Conservation (phyloP, 2,113 vertebrate species). For the Emberiza fucata region DNA sequence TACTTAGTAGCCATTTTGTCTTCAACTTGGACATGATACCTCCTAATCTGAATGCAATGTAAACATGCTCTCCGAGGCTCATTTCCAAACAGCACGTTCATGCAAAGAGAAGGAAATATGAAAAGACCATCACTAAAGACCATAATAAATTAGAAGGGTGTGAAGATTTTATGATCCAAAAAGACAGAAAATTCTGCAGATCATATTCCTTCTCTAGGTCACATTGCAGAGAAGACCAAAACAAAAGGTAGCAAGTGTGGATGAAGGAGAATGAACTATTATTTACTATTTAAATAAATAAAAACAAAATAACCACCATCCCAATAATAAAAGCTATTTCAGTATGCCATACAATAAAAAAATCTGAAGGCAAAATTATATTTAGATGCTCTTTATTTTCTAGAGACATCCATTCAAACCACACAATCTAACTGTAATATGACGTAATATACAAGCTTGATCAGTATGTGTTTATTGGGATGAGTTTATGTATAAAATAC, state of each 20-base stretch:
- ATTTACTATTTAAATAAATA: background rate
- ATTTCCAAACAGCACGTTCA: background rate
- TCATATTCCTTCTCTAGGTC: constrained; percentile 16
- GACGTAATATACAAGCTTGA: constrained; percentile 29
- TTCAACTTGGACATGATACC: constrained; percentile 62
- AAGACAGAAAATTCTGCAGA: constrained; percentile 21
- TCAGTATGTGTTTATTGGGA: constrained; percentile 13
- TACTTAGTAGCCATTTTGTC: constrained; percentile 72
- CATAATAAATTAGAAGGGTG: background rate
- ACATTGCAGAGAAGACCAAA: constrained; percentile 47
- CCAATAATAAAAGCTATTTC: background rate
- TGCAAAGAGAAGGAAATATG: background rate
- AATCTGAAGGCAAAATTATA: background rate
- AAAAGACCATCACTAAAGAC: background rate
- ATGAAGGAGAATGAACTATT: background rate
- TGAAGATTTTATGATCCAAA: background rate
- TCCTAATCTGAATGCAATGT: constrained; percentile 58
- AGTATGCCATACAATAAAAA: background rate
- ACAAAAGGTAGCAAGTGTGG: constrained; percentile 46
- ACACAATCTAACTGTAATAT: background rate
- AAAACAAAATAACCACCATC: background rate
- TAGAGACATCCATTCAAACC: background rate
- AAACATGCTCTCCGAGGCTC: constrained; percentile 45
- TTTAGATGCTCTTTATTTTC: background rate
- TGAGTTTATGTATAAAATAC: background rate